A percentile compares a stretch with the other conserved stretches of the same genome.
phyloP scores from a whole-genome alignment of 2,888 invertebrate species.

The Liodrosophila aerea region DNA sequence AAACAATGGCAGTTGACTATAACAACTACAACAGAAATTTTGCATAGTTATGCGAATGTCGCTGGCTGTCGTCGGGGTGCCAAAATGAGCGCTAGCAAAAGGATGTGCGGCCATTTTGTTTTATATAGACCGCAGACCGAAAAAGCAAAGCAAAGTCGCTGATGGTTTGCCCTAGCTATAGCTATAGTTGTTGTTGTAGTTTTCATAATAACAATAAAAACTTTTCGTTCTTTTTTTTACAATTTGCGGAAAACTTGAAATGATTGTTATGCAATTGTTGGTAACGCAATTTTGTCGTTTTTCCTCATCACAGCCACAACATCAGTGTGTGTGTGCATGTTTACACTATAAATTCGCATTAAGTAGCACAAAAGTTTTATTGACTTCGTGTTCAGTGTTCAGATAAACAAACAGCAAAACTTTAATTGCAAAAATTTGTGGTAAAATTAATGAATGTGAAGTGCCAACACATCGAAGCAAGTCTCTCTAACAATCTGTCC shows the following conservation, averaged over 20 bases:
- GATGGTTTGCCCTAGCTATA: constrained; percentile 16
- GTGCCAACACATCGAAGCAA: constrained; percentile 28
- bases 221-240: constrained; percentile 69
- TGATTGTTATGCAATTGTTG: constrained; percentile 77
- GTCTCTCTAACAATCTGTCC: background rate
- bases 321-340: constrained; percentile 53
- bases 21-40: constrained; percentile 58
- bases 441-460: constrained; percentile 73
- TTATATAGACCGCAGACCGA: constrained; percentile 57
- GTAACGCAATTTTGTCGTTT: constrained; percentile 77
- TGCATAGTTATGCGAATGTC: constrained; percentile 73
- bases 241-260: constrained; percentile 77
- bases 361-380: constrained; percentile 77
- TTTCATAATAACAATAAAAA: constrained; percentile 78
- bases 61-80: constrained; percentile 55
- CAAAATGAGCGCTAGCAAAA: constrained; percentile 73
- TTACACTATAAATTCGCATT: constrained; percentile 78
- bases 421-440: constrained; percentile 77
- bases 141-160: constrained; percentile 52
- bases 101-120: constrained; percentile 76
- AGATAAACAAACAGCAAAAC: constrained; percentile 75
- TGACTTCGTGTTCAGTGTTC: constrained; percentile 73
- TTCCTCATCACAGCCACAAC: constrained; percentile 50
- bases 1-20: constrained; percentile 60
- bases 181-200: constrained; percentile 45